Base-by-base conservation (phyloP, 2,797 vertebrate genomes). In the Brachyalestes nurse region DNA sequence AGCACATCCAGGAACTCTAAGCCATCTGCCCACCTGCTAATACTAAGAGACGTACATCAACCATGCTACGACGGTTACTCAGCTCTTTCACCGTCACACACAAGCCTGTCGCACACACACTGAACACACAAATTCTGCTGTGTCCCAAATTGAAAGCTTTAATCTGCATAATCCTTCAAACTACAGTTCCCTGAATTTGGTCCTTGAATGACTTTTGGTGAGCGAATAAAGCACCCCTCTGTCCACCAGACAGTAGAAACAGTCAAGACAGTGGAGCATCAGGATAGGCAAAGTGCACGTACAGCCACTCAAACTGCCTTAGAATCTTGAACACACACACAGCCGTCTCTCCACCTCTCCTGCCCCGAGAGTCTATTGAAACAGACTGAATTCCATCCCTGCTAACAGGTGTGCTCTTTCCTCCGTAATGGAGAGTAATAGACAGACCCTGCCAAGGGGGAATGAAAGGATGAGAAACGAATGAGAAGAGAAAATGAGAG, bases 91-190 rank as follows among this genome's bases (percentile, higher is more conserved):
- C 28, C 9, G 19, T 45, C 51, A 71, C 71, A 83, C 49, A 77
- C 60, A 42, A 58, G 47, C 45, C 65, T 45, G 60, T 47, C 45
- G 45, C 45, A 47, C 45, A 47, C 45, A 47, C 69, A 25, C 16
- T 19, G 64, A 42, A 42, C 23, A 79, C 57, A 34, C 57, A 72
- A 58, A 73, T 47, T 28, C 21, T 55, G 49, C 51, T 67, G n/a
- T 53, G 67, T 65, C 40, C 38, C 70, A 72, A 65, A 79, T 5
- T 66, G 28, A 72, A 81, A 72, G 58, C 75, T 77, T 82, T 83
- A 83, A 86, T 82, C 84, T 83, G 77, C 72, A 79, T 86, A 86
- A 86, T 86, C 85, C 85, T 74, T 21, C 73, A 73, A 83, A 83
- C 76, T 70, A 62, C 69, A 77, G 55, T 58, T 6, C 25, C 49